Evolutionary conservation across 1,140 invertebrate species (phyloP).

Genomic region (Hyphantria cunea): DNA sequence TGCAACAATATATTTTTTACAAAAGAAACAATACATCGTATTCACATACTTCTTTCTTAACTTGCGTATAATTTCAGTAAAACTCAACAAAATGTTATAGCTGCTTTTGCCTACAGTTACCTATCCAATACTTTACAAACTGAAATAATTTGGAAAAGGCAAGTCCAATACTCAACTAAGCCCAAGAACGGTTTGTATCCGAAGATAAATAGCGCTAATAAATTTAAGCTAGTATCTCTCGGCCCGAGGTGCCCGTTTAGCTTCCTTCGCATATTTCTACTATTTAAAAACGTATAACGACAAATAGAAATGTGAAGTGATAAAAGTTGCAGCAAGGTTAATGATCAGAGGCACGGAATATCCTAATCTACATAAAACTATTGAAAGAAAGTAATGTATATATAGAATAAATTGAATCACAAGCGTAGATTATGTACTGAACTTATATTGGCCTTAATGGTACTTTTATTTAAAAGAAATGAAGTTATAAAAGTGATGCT

Average conservation of each 20-base stretch:
- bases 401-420: slow-evolving; percentile 3
- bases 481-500: no score
- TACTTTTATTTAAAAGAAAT: no score
- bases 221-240: slow-evolving; percentile 28
- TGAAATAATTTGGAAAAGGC: slow-evolving; percentile 7
- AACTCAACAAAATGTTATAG: no score
- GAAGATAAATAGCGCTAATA: slow-evolving; percentile 36
- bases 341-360: slow-evolving; percentile 46
- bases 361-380: slow-evolving; percentile 32
- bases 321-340: slow-evolving; percentile 46
- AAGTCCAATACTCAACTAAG: slow-evolving; percentile 23
- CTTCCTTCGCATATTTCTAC: slow-evolving; percentile 27
- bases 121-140: no score
- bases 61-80: no score
- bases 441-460: no score
- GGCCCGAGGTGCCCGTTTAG: neutral
- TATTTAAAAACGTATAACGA: slow-evolving; percentile 32
- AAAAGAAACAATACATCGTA: no score
- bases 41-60: no score
- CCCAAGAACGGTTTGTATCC: slow-evolving; percentile 33
- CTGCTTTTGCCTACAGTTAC: no score
- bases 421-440: no score
- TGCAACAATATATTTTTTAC: no score
- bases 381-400: slow-evolving; percentile 12
- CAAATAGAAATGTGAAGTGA: slow-evolving; percentile 38